A percentile compares a stretch with the other conserved stretches of the same genome.
phyloP scores from a whole-genome alignment of 37 sponge, comb jelly and placozoan genomes.

The Beroe ovata region DNA sequence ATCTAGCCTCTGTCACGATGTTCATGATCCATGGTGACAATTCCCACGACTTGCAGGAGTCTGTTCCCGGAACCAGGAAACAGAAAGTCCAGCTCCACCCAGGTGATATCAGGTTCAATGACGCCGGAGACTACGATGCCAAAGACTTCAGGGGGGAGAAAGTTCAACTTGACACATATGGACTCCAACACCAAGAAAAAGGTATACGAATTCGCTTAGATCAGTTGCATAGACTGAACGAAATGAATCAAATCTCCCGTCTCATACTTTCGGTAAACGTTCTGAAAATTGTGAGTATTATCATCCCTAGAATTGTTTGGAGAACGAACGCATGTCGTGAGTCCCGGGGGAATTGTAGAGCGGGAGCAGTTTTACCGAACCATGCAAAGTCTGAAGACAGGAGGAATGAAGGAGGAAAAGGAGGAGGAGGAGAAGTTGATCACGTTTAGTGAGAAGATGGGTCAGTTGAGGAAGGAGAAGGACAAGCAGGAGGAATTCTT shows the following conservation, averaged over 20 bases:
- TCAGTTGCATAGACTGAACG: background rate
- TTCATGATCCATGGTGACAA: too few relatives aligned
- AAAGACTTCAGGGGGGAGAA: constrained; percentile 40
- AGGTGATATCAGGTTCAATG: constrained; percentile 33
- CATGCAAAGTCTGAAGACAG: background rate
- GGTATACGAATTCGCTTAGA: background rate
- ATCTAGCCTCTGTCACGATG: too few relatives aligned
- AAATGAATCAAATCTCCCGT: too few relatives aligned
- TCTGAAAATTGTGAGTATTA: too few relatives aligned
- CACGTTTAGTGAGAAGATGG: constrained; percentile 27
- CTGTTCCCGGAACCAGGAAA: constrained; percentile 41
- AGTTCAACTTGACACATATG: constrained; percentile 10
- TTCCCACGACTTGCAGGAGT: background rate
- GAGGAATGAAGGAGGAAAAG: background rate
- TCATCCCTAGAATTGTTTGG: constrained; percentile 29
- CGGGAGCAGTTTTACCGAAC: constrained; percentile 43
- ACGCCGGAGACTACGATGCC: constrained; percentile 5
- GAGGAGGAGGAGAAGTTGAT: constrained; percentile 16
- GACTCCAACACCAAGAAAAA: constrained; percentile 5
- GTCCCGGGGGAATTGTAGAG: background rate
- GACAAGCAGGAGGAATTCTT: constrained; percentile 62
- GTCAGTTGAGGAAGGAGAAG: background rate
- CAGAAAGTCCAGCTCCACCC: constrained; percentile 60
- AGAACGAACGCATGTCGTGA: constrained; percentile 13
- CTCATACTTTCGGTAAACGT: too few relatives aligned